Percentiles rank a stretch among this genome's conserved stretches.
Evolutionary conservation across 2,888 invertebrate species (phyloP).

Genomic region (Mellilla xanthometata): DNA sequence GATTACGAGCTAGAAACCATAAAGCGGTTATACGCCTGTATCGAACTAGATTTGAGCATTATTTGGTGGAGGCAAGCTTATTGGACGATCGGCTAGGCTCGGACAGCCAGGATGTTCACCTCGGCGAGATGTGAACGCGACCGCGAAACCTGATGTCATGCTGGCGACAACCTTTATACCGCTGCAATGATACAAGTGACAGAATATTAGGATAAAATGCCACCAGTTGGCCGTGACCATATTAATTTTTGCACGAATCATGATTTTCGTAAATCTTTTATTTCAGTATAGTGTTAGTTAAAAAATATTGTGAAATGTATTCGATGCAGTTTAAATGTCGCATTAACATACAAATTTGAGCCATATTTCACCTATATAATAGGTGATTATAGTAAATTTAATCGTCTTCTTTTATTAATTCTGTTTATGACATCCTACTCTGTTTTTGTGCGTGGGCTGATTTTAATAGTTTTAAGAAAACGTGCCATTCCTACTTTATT

Average conservation of each 20-base stretch:
- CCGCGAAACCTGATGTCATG: constrained; percentile 65
- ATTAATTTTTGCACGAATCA: no score
- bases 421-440: constrained; percentile 6
- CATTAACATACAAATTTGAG: no score
- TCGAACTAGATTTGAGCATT: constrained; percentile 56
- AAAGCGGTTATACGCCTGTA: constrained; percentile 44
- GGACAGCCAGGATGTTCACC: constrained; percentile 70
- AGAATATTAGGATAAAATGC: no score
- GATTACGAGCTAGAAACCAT: constrained; percentile 36
- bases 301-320: no score
- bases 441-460: constrained; percentile 21
- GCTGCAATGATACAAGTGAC: background rate
- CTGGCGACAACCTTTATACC: constrained; percentile 41
- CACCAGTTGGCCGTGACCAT: no score
- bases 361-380: no score
- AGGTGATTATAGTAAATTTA: no score
- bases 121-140: constrained; percentile 32
- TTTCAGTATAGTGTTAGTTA: no score
- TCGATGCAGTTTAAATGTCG: no score
- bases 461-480: constrained; percentile 20
- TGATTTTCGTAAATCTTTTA: no score
- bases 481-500: constrained; percentile 2
- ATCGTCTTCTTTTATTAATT: no score
- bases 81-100: constrained; percentile 55
- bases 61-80: constrained; percentile 48